Evolutionary conservation across 2,113 vertebrate species (phyloP), one percentile per base, ranked within the genome.

Genomic region (Cyanoramphus novaezelandiae): DNA sequence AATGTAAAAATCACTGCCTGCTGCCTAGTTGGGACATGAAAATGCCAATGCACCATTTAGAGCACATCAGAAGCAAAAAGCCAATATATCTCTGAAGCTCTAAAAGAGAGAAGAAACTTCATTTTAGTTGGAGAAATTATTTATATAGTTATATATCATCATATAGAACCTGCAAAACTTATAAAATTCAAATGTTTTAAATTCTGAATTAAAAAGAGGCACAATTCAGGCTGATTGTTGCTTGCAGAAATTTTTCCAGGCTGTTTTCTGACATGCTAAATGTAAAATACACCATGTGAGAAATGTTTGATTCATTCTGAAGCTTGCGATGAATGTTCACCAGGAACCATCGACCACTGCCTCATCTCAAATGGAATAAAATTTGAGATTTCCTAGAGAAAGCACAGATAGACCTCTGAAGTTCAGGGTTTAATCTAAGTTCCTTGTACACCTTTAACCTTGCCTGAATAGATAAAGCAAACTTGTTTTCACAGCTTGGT

Each of bases 251-350:
- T 62, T 79, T 12, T 95, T 72, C 57, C 70, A 87, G 96, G 49
- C 49, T 89, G 65, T 85, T 86, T 96, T 96, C 74, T 85, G 81
- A 85, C 70, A 74, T 87, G 72, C 70, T 92, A 85, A 94, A 91
- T 92, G 82, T 70, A 93, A 93, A 92, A 76, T 89, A 59, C 6
- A 49, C 57, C 72, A 91, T 71, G 57, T 84, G 65, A 96, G 35
- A 89, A 77, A 79, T 25, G 13, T 70, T 82, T 93, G 86, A 87
- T 65, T 87, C 44, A 46, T 94, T 94, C 77, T 91, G 88, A 92
- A 92, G 63, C 41, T 28, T 59, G 33, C 77, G 88, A 92, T 82
- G 57, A 92, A 82, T 91, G 65, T 85, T 79, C 0, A 0, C 49
- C 46, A 77, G 91, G 53, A 92, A 69, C 43, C 59, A 70, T 41